A percentile compares a stretch with the other conserved stretches of the same genome.
phyloP scores from a whole-genome alignment of 1,140 invertebrate genomes.

The Trichoplusia ni region DNA sequence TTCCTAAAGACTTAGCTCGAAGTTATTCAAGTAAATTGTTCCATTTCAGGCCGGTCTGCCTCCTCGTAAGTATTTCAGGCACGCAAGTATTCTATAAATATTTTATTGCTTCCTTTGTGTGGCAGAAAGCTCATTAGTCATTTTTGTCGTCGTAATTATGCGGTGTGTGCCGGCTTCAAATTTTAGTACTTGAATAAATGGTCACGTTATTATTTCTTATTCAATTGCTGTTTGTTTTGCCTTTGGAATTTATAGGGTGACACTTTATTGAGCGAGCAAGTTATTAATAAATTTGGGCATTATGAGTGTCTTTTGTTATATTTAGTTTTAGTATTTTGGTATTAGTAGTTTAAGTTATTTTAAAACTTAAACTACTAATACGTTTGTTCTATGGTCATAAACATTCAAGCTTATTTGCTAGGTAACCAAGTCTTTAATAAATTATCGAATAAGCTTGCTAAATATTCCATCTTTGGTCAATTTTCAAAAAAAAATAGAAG shows the following conservation, averaged over 20 bases:
- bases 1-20: background rate
- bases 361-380: too few relatives aligned
- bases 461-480: too few relatives aligned
- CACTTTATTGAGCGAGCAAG: too few relatives aligned
- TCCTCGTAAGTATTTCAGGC: slow-evolving; percentile 23
- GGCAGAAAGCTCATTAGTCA: slow-evolving; percentile 35
- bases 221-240: background rate
- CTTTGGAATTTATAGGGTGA: background rate
- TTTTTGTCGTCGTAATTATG: slow-evolving; percentile 36
- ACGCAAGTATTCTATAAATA: slow-evolving; percentile 44
- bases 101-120: slow-evolving; percentile 41
- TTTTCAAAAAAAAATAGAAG: too few relatives aligned
- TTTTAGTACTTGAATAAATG: slow-evolving; percentile 3
- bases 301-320: too few relatives aligned
- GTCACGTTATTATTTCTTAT: background rate
- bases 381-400: too few relatives aligned
- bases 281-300: too few relatives aligned
- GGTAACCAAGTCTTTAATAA: too few relatives aligned
- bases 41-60: slow-evolving; percentile 14
- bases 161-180: background rate
- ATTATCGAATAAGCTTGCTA: too few relatives aligned
- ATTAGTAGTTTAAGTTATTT: too few relatives aligned
- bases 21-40: slow-evolving; percentile 6
- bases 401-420: too few relatives aligned
- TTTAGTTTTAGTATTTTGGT: too few relatives aligned